Conservation (phyloP, 1,140 invertebrate species). For the Atta colombica region DNA sequence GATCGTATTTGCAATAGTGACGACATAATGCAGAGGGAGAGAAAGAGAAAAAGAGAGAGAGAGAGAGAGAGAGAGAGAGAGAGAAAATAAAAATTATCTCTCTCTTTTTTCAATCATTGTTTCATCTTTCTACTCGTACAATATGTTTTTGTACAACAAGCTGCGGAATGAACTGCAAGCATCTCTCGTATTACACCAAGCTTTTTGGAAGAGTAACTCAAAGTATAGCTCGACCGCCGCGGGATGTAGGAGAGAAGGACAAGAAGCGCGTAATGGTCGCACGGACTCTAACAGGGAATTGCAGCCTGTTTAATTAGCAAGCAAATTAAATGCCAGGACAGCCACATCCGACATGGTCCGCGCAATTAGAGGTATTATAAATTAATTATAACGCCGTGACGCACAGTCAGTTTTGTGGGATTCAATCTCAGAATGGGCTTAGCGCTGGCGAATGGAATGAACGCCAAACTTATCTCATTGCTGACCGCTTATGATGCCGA, state of each 20-base stretch:
- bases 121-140: neutral
- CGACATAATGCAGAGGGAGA: neutral
- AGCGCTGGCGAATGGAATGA: conserved; percentile 67
- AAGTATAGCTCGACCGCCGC: neutral
- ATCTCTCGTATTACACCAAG: conserved; percentile 16
- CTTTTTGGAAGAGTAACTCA: conserved; percentile 31
- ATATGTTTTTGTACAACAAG: neutral
- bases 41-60: neutral
- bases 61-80: too few relatives aligned
- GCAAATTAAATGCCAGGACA: conserved; percentile 80
- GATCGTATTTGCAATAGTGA: neutral
- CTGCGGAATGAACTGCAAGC: neutral
- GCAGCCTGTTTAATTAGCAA: conserved; percentile 81
- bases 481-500: conserved; percentile 25
- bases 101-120: conserved; percentile 4
- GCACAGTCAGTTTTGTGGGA: conserved; percentile 77
- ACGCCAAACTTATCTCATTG: conserved; percentile 78
- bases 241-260: neutral
- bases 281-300: neutral
- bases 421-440: conserved; percentile 81
- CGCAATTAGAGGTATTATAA: conserved; percentile 84
- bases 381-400: conserved; percentile 80
- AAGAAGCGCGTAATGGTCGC: conserved; percentile 27
- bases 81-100: neutral
- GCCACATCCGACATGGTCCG: conserved; percentile 75